These are phyloP conservation scores for Drosophila murphyi DNA, from an alignment of 1,140 invertebrate genomes.

Conservation along the genomic window DNA sequence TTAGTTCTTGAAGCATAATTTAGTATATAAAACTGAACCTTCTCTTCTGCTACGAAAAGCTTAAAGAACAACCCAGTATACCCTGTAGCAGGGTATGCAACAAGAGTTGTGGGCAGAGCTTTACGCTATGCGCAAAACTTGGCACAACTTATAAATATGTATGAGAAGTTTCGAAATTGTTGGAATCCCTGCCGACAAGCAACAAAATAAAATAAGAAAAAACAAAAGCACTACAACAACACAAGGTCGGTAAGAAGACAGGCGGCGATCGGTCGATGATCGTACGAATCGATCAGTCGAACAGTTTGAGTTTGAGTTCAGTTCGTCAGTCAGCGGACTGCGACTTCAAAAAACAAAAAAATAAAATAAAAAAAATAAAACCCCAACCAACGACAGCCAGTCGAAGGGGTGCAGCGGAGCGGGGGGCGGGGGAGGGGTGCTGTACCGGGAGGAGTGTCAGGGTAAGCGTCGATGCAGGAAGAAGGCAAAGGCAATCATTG, in stretches of 20 bases:
- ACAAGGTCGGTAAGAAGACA: slow-evolving; percentile 78
- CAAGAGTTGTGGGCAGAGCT: slow-evolving; percentile 64
- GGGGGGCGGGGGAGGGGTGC: neutral
- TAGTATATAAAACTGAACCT: neutral
- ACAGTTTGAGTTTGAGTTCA: slow-evolving; percentile 48
- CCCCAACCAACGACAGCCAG: slow-evolving; percentile 21
- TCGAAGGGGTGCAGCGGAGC: slow-evolving; percentile 12
- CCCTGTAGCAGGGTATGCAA: slow-evolving; percentile 21
- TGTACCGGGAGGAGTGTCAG: slow-evolving; percentile 11
- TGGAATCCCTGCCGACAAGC: slow-evolving; percentile 78
- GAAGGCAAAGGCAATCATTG: slow-evolving; percentile 77
- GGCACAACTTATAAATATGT: slow-evolving; percentile 82
- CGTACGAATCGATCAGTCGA: slow-evolving; percentile 51
- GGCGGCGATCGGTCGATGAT: slow-evolving; percentile 56
- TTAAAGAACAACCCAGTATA: too few species aligned
- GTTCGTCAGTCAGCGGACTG: slow-evolving; percentile 60
- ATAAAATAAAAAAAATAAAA: neutral
- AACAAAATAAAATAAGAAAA: slow-evolving; percentile 24
- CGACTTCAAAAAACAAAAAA: slow-evolving; percentile 40
- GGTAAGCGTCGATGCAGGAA: slow-evolving; percentile 42
- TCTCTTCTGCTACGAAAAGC: neutral
- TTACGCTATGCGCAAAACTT: slow-evolving; percentile 71
- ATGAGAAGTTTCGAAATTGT: slow-evolving; percentile 84
- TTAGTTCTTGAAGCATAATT: too few species aligned
- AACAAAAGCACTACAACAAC: slow-evolving; percentile 42